Evolutionary conservation across 2,113 vertebrate species (phyloP).

Genomic region (Panthera uncia): DNA sequence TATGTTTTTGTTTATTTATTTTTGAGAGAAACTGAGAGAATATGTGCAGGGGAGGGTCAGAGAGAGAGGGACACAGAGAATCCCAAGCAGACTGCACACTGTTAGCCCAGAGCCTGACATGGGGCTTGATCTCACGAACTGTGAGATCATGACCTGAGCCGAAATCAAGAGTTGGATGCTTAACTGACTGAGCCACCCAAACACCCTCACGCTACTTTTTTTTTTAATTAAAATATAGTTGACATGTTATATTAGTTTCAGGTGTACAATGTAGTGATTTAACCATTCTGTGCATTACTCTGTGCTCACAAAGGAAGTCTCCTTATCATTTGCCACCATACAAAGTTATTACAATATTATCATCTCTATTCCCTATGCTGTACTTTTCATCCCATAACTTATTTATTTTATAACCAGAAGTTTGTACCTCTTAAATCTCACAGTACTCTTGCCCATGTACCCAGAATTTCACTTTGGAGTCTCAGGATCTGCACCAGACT

Average conservation of each 20-base stretch:
- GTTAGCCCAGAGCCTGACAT: neutral
- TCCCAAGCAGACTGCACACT: neutral
- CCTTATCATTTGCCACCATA: neutral
- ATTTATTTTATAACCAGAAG: neutral
- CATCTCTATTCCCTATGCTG: neutral
- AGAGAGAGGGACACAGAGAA: neutral
- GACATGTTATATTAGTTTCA: neutral
- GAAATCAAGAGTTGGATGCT: neutral
- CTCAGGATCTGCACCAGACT: neutral
- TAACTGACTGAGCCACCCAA: neutral
- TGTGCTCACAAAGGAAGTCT: neutral
- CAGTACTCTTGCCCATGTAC: neutral
- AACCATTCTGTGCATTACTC: neutral
- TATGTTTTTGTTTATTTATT: neutral
- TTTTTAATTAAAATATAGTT: neutral
- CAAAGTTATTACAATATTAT: neutral
- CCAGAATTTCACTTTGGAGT: neutral
- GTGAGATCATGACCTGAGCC: neutral
- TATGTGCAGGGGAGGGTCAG: no score
- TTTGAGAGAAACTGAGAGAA: neutral
- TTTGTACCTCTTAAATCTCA: neutral
- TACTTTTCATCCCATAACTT: neutral
- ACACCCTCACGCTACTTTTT: neutral
- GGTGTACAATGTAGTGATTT: neutral
- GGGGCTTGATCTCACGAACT: neutral